A percentile compares a stretch with the other conserved stretches of the same genome.
Evolutionary conservation across 1,140 invertebrate genomes (phyloP).

Genomic region (Parasteatoda tepidariorum): DNA sequence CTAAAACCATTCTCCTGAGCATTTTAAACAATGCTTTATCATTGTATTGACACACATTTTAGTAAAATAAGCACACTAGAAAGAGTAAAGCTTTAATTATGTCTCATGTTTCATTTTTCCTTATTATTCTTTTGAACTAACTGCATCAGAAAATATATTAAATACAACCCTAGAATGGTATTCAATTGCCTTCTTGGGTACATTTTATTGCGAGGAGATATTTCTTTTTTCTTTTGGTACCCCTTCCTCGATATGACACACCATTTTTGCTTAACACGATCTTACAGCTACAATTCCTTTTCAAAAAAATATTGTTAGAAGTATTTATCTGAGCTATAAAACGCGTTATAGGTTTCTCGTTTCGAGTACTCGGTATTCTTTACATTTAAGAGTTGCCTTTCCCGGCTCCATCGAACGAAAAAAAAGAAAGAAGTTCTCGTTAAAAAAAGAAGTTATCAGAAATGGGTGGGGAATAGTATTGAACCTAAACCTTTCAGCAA

Average conservation of each 20-base stretch:
- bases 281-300: neutral
- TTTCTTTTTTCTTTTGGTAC: neutral
- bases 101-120: neutral
- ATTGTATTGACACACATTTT: too few species aligned
- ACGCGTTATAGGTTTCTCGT: conserved; percentile 26
- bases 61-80: too few species aligned
- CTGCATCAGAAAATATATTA: neutral
- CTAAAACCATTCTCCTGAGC: too few species aligned
- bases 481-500: conserved; percentile 29
- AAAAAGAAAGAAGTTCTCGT: too few species aligned
- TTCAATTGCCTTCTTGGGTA: neutral
- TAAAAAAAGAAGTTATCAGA: neutral
- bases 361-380: neutral
- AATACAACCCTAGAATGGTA: neutral
- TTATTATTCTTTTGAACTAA: neutral
- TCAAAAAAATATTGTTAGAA: conserved; percentile 3
- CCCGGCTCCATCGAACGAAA: neutral
- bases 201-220: neutral
- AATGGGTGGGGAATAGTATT: neutral
- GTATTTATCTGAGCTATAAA: conserved; percentile 27
- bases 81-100: neutral
- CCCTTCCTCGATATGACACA: neutral
- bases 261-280: neutral
- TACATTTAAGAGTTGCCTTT: neutral
- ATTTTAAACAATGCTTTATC: too few species aligned